phyloP scores from a whole-genome alignment of 2,113 vertebrate genomes.

The Mormoops blainvillei region DNA sequence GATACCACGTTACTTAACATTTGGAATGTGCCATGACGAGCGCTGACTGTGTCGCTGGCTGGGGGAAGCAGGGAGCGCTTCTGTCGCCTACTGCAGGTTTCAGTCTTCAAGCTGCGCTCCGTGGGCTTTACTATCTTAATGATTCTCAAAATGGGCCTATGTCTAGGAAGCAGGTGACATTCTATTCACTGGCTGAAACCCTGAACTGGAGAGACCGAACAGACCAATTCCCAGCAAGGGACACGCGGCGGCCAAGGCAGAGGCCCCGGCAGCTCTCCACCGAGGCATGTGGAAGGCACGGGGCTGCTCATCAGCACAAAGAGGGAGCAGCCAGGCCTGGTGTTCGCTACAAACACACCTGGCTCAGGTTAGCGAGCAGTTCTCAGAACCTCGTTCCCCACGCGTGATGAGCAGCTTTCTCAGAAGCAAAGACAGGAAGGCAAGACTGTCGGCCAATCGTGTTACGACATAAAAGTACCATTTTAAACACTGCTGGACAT shows the following conservation, averaged over 20 bases:
- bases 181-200: background rate
- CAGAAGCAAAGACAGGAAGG: background rate
- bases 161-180: background rate
- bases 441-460: background rate
- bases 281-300: no score
- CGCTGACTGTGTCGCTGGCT: background rate
- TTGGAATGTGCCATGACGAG: background rate
- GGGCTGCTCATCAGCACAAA: background rate
- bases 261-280: background rate
- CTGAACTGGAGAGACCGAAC: background rate
- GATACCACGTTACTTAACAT: background rate
- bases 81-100: fast-evolving
- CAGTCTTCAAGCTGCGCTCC: background rate
- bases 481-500: background rate
- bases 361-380: background rate
- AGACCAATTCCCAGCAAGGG: background rate
- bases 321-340: background rate
- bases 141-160: background rate
- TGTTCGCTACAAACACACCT: background rate
- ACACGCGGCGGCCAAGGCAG: background rate
- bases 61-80: background rate
- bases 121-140: background rate
- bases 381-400: background rate
- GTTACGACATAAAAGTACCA: background rate
- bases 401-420: background rate